A percentile compares a stretch with the other conserved stretches of the same genome.
These are phyloP conservation scores for Ia io DNA, from an alignment of 2,113 vertebrate species.

Conservation along the genomic window DNA sequence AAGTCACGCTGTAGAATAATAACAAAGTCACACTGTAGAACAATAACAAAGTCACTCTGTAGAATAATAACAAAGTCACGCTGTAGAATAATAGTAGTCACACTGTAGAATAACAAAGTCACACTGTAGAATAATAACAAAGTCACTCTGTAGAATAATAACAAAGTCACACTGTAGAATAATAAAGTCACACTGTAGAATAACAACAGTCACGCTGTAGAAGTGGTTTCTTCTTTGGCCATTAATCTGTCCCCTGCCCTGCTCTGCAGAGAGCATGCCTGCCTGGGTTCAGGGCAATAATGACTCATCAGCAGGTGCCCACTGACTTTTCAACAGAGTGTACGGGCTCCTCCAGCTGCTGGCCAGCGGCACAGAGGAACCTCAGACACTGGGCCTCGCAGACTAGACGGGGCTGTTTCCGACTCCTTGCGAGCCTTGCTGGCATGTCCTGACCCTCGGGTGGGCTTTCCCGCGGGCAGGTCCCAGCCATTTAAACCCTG, in stretches of 20 bases:
- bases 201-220: too few relatives aligned
- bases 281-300: neutral
- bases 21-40: too few relatives aligned
- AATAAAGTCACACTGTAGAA: neutral
- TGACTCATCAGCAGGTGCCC: constrained; percentile 1
- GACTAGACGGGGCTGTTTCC: neutral
- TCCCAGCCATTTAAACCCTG: neutral
- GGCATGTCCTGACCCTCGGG: neutral
- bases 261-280: too few relatives aligned
- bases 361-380: neutral
- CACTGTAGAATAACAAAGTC: too few relatives aligned
- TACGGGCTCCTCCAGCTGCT: neutral
- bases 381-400: neutral
- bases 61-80: too few relatives aligned
- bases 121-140: too few relatives aligned
- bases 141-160: too few relatives aligned
- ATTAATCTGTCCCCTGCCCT: too few relatives aligned
- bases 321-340: neutral
- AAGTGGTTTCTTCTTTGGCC: too few relatives aligned
- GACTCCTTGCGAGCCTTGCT: neutral
- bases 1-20: neutral
- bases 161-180: neutral
- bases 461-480: neutral
- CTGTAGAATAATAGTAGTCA: neutral
- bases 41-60: too few relatives aligned